phyloP scores from a whole-genome alignment of 1,140 invertebrate genomes.

The Euura lappo region DNA sequence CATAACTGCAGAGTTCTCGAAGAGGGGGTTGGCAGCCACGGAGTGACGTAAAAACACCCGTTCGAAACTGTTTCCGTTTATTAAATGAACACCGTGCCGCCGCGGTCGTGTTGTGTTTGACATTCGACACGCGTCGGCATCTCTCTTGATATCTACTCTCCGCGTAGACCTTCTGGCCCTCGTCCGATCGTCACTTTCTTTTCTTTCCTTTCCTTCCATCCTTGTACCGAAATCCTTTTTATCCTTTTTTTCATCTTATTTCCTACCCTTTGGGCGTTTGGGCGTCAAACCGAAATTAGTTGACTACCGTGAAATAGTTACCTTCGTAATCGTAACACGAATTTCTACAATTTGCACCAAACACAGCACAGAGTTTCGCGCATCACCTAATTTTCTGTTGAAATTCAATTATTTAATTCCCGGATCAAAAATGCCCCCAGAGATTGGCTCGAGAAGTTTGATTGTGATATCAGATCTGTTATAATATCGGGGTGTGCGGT shows the following conservation, averaged over 20 bases:
- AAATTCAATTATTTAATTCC: too few relatives aligned
- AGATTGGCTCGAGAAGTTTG: too few relatives aligned
- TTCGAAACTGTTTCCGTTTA: not conserved
- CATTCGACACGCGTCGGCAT: constrained; percentile 6
- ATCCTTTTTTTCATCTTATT: not conserved
- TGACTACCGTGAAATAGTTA: constrained; percentile 4
- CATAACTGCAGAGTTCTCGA: not conserved
- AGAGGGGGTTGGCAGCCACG: not conserved
- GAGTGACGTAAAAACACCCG: not conserved
- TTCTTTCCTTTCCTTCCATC: not conserved
- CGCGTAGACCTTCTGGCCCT: not conserved
- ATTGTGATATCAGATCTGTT: too few relatives aligned
- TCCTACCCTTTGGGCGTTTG: not conserved
- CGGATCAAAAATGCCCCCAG: too few relatives aligned
- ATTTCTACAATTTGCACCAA: too few relatives aligned
- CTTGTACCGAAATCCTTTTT: not conserved
- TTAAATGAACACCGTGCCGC: constrained; percentile 1
- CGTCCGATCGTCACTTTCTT: not conserved
- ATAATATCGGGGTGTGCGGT: too few relatives aligned
- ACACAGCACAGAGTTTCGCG: too few relatives aligned
- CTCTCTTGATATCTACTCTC: constrained; percentile 5
- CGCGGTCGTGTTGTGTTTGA: constrained; percentile 6
- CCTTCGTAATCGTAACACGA: not conserved
- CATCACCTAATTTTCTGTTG: too few relatives aligned
- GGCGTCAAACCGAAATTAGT: not conserved